A percentile compares a stretch with the other conserved stretches of the same genome.
phyloP scores from a whole-genome alignment of 1,140 invertebrate genomes.

The Drosophila hydei region DNA sequence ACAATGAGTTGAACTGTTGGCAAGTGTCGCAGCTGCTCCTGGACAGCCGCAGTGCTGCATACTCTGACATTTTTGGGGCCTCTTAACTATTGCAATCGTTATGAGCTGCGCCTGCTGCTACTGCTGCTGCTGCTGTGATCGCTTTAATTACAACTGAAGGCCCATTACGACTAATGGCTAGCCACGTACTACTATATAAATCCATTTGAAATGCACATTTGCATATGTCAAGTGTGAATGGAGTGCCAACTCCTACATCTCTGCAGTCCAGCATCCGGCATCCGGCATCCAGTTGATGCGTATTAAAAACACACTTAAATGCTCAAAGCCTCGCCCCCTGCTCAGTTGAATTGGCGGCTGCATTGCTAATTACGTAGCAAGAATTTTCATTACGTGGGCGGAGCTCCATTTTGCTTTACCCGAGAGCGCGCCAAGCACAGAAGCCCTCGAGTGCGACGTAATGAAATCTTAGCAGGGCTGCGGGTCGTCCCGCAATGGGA shows the following conservation, averaged over 20 bases:
- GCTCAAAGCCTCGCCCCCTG: constrained; percentile 23
- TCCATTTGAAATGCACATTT: constrained; percentile 52
- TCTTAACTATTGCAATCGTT: constrained; percentile 9
- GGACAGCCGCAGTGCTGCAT: constrained; percentile 4
- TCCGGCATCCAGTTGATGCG: constrained; percentile 36
- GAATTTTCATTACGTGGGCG: constrained; percentile 56
- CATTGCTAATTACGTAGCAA: constrained; percentile 58
- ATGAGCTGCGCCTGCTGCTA: neutral
- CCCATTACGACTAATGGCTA: constrained; percentile 32
- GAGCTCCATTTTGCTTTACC: no score
- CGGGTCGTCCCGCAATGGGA: constrained; percentile 26
- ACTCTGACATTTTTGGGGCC: neutral
- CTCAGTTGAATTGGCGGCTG: constrained; percentile 7
- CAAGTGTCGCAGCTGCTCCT: constrained; percentile 16
- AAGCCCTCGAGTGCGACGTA: constrained; percentile 47
- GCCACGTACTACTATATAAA: constrained; percentile 36
- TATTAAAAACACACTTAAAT: constrained; percentile 52
- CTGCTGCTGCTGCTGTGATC: neutral
- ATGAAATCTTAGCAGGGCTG: constrained; percentile 56
- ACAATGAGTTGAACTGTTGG: constrained; percentile 33
- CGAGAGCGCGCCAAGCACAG: constrained; percentile 5
- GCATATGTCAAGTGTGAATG: constrained; percentile 56
- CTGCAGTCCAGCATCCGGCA: constrained; percentile 2
- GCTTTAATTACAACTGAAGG: constrained; percentile 26
- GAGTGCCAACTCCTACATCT: constrained; percentile 10